A percentile compares a stretch with the other conserved stretches of the same genome.
phyloP scores from a whole-genome alignment of 1,140 invertebrate species.

The Drosophila malerkotliana region DNA sequence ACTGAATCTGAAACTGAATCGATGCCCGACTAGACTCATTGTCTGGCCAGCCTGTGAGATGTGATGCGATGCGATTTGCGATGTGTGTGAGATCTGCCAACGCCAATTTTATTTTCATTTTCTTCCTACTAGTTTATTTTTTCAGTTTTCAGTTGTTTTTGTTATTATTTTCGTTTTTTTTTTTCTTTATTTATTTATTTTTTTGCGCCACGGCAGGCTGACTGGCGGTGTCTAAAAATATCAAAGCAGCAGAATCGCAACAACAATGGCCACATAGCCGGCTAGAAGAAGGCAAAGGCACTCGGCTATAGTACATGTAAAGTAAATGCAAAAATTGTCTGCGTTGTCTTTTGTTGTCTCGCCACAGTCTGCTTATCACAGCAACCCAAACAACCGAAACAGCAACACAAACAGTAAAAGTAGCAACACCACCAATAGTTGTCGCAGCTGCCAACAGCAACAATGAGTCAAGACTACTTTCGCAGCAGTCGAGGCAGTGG shows the following conservation, averaged over 20 bases:
- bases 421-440: conserved; percentile 19
- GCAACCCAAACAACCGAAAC: conserved; percentile 17
- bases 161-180: conserved; percentile 1
- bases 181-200: conserved; percentile 16
- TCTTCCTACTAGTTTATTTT: conserved; percentile 12
- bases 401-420: conserved; percentile 2
- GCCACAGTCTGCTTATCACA: conserved; percentile 77
- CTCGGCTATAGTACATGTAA: conserved; percentile 38
- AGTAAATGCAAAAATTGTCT: conserved; percentile 72
- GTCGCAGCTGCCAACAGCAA: conserved; percentile 17
- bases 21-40: conserved; percentile 70
- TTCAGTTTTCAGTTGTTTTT: background rate
- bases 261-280: conserved; percentile 27
- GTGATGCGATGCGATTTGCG: conserved; percentile 43
- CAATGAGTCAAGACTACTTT: conserved; percentile 18
- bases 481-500: conserved; percentile 4
- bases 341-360: conserved; percentile 78
- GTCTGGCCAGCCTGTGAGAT: conserved; percentile 58
- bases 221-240: conserved; percentile 66
- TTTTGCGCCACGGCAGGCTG: conserved; percentile 29
- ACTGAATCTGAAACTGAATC: conserved; percentile 39
- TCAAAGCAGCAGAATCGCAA: conserved; percentile 14
- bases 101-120: conserved; percentile 55
- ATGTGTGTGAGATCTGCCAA: conserved; percentile 51
- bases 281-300: conserved; percentile 6